Evolutionary conservation across 2,888 invertebrate species (phyloP), one percentile per base, ranked within the genome.

Genomic region (Drosophila austrosaltans): DNA sequence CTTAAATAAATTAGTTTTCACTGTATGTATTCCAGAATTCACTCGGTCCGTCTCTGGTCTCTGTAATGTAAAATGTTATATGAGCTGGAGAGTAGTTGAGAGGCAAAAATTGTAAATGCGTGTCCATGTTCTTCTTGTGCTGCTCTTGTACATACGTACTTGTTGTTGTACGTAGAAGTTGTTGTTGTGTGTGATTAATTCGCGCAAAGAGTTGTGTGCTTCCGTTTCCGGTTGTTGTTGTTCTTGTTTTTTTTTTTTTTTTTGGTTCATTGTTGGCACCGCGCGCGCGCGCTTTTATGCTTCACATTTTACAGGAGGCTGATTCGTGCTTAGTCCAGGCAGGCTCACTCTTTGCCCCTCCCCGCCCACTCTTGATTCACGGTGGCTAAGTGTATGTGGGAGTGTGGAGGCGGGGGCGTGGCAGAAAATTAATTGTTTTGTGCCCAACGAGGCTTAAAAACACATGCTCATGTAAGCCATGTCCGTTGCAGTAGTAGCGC

Each of bases 131-230:
- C 48, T 53, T 62, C 75, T 75, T 68, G 69, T 75, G 70, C 69
- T 61, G 62, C 48, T 69, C 61, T 59, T 75, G 75, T 68, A 60
- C 42, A 66, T 60, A 40, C 48, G 62, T 40, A 63, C 56, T 53
- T 44, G 67, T 61, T 22, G 44, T 39, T 60, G 60, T 30, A 5
- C 16, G 30, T 56, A 60, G 70, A 61, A 69, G 73, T 75, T 53
- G 65, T 72, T 76, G 82, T 81, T 89, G 77, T 86, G 86, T 86
- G 86, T 86, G 86, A 86, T 86, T 86, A 86, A 86, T 86, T 86
- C 90, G 89, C 89, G 87, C 90, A 90, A 90, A 86, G 83, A 83
- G 86, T 86, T 86, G 90, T 86, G 81, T 75, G 89, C 90, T 86
- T 90, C 86, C 86, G 90, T 73, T 85, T 85, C 85, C 85, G 85